Evolutionary conservation across 2,797 vertebrate species (phyloP).

Genomic region (Channallabes apus): DNA sequence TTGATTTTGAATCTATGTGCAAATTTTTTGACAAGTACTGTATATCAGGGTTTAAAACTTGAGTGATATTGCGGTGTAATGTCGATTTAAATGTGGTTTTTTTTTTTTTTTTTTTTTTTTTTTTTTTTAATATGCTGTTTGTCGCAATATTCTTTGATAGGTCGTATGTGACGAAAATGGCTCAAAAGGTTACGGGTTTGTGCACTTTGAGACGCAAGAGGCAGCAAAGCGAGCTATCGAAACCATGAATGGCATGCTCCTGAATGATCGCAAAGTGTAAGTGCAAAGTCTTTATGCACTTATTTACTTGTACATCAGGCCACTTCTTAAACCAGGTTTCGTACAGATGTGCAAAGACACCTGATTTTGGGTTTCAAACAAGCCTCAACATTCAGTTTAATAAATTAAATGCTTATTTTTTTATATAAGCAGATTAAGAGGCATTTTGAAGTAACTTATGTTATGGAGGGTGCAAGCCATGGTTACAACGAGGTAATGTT

Average conservation of each 20-base stretch:
- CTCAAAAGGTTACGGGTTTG: slow-evolving; percentile 95
- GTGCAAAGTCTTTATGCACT: slow-evolving; percentile 56
- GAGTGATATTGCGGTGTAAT: too few species aligned
- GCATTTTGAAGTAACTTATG: background rate
- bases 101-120: background rate
- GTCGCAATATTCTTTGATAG: slow-evolving; percentile 63
- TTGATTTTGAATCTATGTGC: too few species aligned
- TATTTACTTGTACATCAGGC: background rate
- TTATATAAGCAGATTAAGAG: background rate
- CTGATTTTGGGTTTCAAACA: background rate
- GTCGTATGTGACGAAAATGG: slow-evolving; percentile 93
- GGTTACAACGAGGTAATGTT: background rate
- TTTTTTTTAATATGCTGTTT: background rate
- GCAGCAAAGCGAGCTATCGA: slow-evolving; percentile 89
- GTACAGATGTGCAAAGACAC: background rate
- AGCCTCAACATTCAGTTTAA: too few species aligned
- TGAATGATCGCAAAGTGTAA: slow-evolving; percentile 98
- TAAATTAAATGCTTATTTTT: background rate
- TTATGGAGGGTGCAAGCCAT: background rate
- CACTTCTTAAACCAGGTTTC: background rate
- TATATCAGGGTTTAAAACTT: background rate
- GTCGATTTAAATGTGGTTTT: background rate
- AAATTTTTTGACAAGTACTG: too few species aligned
- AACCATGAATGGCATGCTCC: slow-evolving; percentile 97
- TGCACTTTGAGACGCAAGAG: slow-evolving; percentile 96